These are phyloP conservation scores for Xyrichtys novacula DNA, from an alignment of 2,797 vertebrate species.

Conservation along the genomic window DNA sequence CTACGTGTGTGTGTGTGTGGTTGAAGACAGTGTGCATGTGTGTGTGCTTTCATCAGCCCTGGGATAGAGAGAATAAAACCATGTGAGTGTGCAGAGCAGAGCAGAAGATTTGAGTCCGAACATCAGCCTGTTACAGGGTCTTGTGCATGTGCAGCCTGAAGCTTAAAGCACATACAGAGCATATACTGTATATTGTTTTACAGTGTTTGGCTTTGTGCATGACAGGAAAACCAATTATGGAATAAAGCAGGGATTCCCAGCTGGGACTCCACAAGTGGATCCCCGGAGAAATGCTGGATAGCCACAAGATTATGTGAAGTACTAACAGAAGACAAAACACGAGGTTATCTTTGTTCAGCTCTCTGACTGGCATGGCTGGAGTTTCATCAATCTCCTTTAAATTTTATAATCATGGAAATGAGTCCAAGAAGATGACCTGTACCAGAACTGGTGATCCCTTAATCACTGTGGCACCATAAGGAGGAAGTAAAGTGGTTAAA, in stretches of 20 bases:
- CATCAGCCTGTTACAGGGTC: neutral
- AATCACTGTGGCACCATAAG: no score
- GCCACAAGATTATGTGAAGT: neutral
- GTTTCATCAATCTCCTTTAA: no score
- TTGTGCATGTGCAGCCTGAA: neutral
- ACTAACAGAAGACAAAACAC: neutral
- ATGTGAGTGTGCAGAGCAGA: slow-evolving; percentile 8
- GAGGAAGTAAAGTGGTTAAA: no score
- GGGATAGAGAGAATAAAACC: neutral
- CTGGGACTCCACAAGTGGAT: neutral
- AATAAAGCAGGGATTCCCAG: neutral
- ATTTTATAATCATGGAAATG: no score
- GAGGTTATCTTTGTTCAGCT: neutral
- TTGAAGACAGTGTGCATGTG: slow-evolving; percentile 31
- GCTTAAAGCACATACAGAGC: neutral
- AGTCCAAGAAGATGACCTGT: no score
- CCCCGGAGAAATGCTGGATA: neutral
- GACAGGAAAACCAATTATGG: neutral
- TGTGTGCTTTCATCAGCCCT: slow-evolving; percentile 6
- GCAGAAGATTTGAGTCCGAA: slow-evolving; percentile 8
- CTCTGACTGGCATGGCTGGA: no score
- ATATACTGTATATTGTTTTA: no score
- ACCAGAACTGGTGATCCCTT: no score
- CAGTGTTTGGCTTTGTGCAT: neutral
- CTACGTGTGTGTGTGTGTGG: slow-evolving; percentile 34